These are phyloP conservation scores for Trachops cirrhosus DNA, from an alignment of 2,797 vertebrate species.

Conservation along the genomic window DNA sequence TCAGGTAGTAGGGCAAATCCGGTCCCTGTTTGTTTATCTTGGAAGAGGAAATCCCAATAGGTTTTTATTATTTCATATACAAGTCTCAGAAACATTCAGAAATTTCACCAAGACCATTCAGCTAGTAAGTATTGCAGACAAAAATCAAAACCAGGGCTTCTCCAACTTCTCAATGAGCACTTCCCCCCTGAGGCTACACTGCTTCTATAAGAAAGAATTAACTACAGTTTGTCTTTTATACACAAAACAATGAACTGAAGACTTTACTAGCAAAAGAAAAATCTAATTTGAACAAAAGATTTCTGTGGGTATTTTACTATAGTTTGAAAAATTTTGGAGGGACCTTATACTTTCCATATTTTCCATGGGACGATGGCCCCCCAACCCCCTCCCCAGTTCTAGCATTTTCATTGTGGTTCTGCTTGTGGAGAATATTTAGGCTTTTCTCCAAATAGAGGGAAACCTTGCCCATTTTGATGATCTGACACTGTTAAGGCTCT, in stretches of 20 bases:
- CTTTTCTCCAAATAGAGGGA: conserved; percentile 61
- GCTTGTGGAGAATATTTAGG: conserved; percentile 58
- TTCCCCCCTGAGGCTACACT: background rate
- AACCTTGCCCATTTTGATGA: conserved; percentile 67
- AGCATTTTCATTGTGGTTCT: conserved; percentile 55
- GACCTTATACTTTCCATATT: background rate
- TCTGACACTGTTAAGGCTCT: conserved; percentile 69
- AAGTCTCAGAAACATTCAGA: background rate
- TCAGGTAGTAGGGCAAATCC: background rate
- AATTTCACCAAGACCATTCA: background rate
- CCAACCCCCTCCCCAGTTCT: background rate
- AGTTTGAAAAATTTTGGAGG: background rate
- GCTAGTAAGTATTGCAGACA: background rate
- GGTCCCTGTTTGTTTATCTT: background rate
- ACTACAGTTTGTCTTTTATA: background rate
- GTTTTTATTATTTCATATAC: background rate
- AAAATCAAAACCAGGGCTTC: background rate
- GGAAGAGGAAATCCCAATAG: background rate
- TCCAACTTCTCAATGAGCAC: background rate
- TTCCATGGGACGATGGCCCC: background rate
- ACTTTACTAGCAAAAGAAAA: background rate
- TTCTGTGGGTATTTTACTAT: background rate
- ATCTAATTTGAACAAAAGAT: background rate
- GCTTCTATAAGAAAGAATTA: background rate
- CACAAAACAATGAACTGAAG: background rate